These are phyloP conservation scores for Tragelaphus scriptus DNA, from an alignment of 2,113 vertebrate species.

Conservation along the genomic window DNA sequence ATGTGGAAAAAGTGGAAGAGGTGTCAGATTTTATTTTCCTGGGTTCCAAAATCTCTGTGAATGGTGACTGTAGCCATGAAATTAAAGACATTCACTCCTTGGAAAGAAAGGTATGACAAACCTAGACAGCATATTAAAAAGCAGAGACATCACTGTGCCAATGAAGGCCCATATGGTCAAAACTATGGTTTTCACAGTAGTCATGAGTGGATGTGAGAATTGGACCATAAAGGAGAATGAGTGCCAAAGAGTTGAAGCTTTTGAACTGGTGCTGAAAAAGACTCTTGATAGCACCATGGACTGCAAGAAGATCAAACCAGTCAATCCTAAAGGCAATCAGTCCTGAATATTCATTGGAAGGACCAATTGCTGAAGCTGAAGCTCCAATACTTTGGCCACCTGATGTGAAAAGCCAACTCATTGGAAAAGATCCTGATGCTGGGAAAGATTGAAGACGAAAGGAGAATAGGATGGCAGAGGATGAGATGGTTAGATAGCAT, in stretches of 20 bases:
- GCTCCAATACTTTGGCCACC: neutral
- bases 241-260: neutral
- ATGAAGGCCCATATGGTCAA: neutral
- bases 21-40: neutral
- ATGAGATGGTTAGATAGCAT: neutral
- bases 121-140: neutral
- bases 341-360: neutral
- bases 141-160: neutral
- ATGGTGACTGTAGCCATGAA: neutral
- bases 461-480: neutral
- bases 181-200: neutral
- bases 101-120: neutral
- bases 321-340: neutral
- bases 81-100: neutral
- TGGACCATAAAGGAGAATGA: neutral
- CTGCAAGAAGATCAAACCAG: neutral
- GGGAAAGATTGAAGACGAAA: neutral
- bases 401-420: neutral
- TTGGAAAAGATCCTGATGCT: neutral
- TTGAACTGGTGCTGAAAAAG: neutral
- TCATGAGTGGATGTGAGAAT: neutral
- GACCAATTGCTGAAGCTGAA: neutral
- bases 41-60: neutral
- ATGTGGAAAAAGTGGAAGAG: neutral
- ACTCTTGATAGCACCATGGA: neutral